phyloP scores from a whole-genome alignment of 1,140 invertebrate species.

The Dendroctonus ponderosae region DNA sequence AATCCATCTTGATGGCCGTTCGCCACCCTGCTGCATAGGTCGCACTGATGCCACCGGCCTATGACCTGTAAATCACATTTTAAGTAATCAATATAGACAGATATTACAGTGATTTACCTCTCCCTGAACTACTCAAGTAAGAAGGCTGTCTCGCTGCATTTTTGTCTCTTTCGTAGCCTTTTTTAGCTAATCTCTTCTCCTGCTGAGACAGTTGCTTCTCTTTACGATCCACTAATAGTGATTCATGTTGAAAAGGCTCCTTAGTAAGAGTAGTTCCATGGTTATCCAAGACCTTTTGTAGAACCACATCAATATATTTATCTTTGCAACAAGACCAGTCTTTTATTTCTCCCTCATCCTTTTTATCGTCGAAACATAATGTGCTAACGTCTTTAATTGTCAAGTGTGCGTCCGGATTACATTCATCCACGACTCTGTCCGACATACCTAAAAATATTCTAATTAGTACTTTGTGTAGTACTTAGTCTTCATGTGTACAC shows the following conservation, averaged over 20 bases:
- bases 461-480: too few species aligned
- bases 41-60: constrained; percentile 57
- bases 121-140: constrained; percentile 58
- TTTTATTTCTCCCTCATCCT: constrained; percentile 68
- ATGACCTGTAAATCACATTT: constrained; percentile 45
- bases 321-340: constrained; percentile 70
- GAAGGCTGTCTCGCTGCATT: constrained; percentile 71
- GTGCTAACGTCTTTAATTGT: constrained; percentile 93
- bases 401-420: constrained; percentile 94
- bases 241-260: constrained; percentile 96
- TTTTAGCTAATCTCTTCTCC: constrained; percentile 89
- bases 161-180: constrained; percentile 93
- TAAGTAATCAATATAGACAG: not conserved
- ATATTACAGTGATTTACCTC: constrained; percentile 42
- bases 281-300: constrained; percentile 67
- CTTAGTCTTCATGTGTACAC: too few species aligned
- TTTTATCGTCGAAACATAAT: constrained; percentile 87
- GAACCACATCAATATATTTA: constrained; percentile 77
- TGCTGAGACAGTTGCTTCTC: constrained; percentile 93
- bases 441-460: constrained; percentile 65
- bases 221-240: constrained; percentile 90
- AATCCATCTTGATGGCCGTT: constrained; percentile 61
- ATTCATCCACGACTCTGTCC: constrained; percentile 95
- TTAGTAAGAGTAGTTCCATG: constrained; percentile 74
- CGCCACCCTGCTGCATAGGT: constrained; percentile 53